Conservation (phyloP, 2,888 invertebrate genomes). For the Hemaris fuciformis region DNA sequence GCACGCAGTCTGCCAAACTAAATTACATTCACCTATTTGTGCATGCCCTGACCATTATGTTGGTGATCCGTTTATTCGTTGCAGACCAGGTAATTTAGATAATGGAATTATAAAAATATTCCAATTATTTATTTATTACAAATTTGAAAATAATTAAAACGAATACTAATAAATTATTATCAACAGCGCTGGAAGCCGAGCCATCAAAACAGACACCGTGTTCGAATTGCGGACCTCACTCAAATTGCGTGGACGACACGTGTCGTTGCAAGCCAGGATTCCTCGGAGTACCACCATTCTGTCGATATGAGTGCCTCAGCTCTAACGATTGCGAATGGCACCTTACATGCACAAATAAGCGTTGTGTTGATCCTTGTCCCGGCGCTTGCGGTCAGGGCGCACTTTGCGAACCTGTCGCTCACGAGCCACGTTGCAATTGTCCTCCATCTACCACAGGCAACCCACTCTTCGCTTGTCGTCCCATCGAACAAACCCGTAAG, state of each 20-base stretch:
- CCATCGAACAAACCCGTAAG: slow-evolving; percentile 76
- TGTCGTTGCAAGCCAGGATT: slow-evolving; percentile 86
- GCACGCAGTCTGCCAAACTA: slow-evolving; percentile 86
- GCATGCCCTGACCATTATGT: slow-evolving; percentile 84
- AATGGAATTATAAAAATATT: background rate
- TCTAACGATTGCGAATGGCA: slow-evolving; percentile 87
- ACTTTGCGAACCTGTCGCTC: slow-evolving; percentile 85
- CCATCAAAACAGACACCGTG: slow-evolving; percentile 79
- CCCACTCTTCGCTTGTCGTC: slow-evolving; percentile 86
- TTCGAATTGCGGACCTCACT: slow-evolving; percentile 88
- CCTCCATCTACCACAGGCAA: slow-evolving; percentile 85
- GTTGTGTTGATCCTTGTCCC: slow-evolving; percentile 88
- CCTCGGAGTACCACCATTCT: slow-evolving; percentile 87
- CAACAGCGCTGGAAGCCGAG: slow-evolving; percentile 52
- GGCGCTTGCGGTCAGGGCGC: slow-evolving; percentile 89
- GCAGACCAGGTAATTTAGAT: slow-evolving; percentile 79
- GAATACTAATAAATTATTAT: slow-evolving; percentile 16
- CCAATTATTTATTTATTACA: background rate
- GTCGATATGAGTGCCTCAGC: slow-evolving; percentile 86
- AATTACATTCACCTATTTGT: slow-evolving; percentile 89
- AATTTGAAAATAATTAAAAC: slow-evolving; percentile 13
- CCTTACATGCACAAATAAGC: slow-evolving; percentile 85
- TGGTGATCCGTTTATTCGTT: slow-evolving; percentile 88
- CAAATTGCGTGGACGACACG: slow-evolving; percentile 85
- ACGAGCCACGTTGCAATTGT: slow-evolving; percentile 87